A percentile compares a stretch with the other conserved stretches of the same genome.
phyloP scores from a whole-genome alignment of 2,888 invertebrate genomes.

The Stratiomys singularior region DNA sequence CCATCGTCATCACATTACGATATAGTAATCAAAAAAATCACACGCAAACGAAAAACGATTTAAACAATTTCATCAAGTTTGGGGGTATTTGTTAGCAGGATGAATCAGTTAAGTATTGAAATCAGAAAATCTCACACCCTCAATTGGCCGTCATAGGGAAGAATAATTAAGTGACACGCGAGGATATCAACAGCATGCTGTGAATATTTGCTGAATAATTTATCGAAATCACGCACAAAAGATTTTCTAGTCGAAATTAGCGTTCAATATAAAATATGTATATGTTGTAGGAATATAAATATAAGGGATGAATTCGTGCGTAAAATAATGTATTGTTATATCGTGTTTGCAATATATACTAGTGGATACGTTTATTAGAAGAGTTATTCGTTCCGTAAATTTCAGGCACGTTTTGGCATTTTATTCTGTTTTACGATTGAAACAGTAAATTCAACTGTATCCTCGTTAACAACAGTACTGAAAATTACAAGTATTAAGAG shows the following conservation, averaged over 20 bases:
- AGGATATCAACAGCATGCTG: constrained; percentile 3
- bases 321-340: neutral
- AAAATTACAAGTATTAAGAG: too few relatives aligned
- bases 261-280: constrained; percentile 3
- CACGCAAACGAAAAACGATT: constrained; percentile 5
- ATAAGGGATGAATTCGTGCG: neutral
- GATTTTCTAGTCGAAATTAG: constrained; percentile 3
- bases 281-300: too few relatives aligned
- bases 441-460: too few relatives aligned
- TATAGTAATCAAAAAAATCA: neutral
- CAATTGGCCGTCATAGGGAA: neutral
- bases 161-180: constrained; percentile 23
- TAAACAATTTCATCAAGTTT: neutral
- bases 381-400: neutral
- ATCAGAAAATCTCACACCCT: constrained; percentile 20
- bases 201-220: constrained; percentile 21
- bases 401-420: neutral
- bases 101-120: neutral
- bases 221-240: constrained; percentile 29
- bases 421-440: neutral
- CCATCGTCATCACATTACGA: too few relatives aligned
- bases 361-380: neutral
- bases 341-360: neutral
- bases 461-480: too few relatives aligned
- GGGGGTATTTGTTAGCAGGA: constrained; percentile 2